Conservation (phyloP, 2,113 vertebrate species). For the Megaptera novaeangliae region DNA sequence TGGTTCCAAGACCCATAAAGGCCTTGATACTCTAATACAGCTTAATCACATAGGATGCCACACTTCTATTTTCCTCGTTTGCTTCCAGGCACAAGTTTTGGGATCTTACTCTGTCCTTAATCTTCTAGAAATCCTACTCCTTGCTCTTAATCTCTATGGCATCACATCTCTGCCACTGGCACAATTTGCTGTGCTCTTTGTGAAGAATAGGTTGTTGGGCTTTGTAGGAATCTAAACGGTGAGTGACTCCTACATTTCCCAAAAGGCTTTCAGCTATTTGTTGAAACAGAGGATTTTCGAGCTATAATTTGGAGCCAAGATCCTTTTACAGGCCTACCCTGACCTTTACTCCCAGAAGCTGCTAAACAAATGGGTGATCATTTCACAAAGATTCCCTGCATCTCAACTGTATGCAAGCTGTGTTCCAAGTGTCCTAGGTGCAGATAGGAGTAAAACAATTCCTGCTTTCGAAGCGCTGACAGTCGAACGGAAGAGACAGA, state of each 20-base stretch:
- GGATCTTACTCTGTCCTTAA: neutral
- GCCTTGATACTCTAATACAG: neutral
- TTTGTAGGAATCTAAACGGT: slow-evolving; percentile 30
- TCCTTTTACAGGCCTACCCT: neutral
- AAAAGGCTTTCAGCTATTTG: neutral
- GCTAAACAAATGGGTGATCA: neutral
- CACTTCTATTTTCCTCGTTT: neutral
- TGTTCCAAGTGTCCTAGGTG: neutral
- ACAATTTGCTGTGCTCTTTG: neutral
- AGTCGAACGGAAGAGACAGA: neutral
- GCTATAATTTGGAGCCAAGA: neutral
- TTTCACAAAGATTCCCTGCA: neutral
- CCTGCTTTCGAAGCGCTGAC: neutral
- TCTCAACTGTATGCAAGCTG: neutral
- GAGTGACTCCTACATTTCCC: neutral
- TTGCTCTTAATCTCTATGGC: neutral
- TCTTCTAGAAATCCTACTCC: slow-evolving; percentile 3
- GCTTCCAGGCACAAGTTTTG: neutral
- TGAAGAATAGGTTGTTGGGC: neutral
- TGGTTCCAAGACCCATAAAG: neutral
- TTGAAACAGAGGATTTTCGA: neutral
- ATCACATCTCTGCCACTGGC: neutral
- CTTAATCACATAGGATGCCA: neutral
- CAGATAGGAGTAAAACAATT: neutral
- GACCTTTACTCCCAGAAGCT: neutral